Base-by-base conservation (phyloP, 2,888 invertebrate species). In the Linnaemya tessellans region DNA sequence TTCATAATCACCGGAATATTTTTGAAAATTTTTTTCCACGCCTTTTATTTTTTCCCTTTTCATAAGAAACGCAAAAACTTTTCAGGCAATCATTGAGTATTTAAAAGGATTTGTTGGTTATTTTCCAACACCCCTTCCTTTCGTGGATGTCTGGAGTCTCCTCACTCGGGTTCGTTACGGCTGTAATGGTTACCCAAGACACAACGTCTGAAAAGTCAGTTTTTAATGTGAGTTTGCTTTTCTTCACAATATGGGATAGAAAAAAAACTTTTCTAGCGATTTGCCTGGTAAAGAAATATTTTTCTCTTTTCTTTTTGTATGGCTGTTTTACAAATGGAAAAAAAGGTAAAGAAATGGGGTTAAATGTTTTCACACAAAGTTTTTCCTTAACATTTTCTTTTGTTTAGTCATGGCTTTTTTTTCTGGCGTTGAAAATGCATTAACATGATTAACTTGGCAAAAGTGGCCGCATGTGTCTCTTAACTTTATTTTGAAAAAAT, bases 91-190 rank as follows among this genome's bases (percentile, higher is more conserved):
- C 88, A 89, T 89, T 88, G 87, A 88, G 89, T 90, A 89, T 90
- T 90, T 90, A 90, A 90, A 89, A 89, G 90, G 90, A 90, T 90
- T 90, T 90, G 89, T 78, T 77, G 75, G 56, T 77, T 82, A 41
- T 60, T 79, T 35, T 51, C 54, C 54, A 25, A 71, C 54, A 54
- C 56, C 60, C 78, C 46, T 51, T 65, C 15, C 56, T 11, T 8
- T 25, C 18, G 13, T 60, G 41, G 54, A 43, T 30, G 56, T 51
- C 9, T 30, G 67, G 43, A 60, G 60, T 51, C 58, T 62, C 51
- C 22, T 43, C 11, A 5, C 60, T 35, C 25, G 18, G 62, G 18
- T 60, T 62, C 51, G 56, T 82, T 70, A 38, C 64, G n/a, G n/a
- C n/a, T n/a, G 56, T 20, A n/a, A 74, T 43, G 25, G 41, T 74